phyloP scores from a whole-genome alignment of 2,797 vertebrate species.

The Catamblyrhynchus diadema region DNA sequence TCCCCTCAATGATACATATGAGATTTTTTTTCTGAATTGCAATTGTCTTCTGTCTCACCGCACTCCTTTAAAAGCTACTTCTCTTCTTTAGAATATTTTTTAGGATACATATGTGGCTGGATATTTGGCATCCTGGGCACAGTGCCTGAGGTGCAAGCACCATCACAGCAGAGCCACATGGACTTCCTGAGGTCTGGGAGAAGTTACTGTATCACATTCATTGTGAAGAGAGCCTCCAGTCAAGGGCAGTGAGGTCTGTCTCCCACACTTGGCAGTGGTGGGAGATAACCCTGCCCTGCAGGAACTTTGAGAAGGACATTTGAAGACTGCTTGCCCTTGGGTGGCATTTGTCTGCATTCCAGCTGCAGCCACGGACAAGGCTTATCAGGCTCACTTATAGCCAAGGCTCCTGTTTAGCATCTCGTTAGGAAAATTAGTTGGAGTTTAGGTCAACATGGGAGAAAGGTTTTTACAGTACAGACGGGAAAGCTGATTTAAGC shows the following conservation, averaged over 20 bases:
- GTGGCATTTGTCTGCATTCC: not conserved
- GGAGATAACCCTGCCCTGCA: not conserved
- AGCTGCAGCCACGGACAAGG: not conserved
- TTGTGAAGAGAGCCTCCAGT: not conserved
- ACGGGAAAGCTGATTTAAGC: not conserved
- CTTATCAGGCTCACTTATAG: not conserved
- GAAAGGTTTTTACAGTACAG: not conserved
- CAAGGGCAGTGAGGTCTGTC: fast-evolving
- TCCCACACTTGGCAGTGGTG: not conserved
- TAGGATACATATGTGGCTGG: not conserved
- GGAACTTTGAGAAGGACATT: not conserved
- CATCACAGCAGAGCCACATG: not conserved
- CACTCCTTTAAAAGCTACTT: not conserved
- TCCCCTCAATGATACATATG: not conserved
- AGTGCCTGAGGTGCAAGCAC: not conserved
- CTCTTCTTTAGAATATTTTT: not conserved
- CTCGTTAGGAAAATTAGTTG: not conserved
- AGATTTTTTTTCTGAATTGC: not conserved
- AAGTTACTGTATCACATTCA: fast-evolving
- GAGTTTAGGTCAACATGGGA: not conserved
- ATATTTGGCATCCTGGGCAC: not conserved
- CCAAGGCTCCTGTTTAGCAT: not conserved
- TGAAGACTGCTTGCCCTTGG: not conserved
- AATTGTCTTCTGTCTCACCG: not conserved
- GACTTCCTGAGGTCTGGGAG: not conserved